Evolutionary conservation across 2,888 invertebrate genomes (phyloP).

Genomic region (Synergus japonicus): DNA sequence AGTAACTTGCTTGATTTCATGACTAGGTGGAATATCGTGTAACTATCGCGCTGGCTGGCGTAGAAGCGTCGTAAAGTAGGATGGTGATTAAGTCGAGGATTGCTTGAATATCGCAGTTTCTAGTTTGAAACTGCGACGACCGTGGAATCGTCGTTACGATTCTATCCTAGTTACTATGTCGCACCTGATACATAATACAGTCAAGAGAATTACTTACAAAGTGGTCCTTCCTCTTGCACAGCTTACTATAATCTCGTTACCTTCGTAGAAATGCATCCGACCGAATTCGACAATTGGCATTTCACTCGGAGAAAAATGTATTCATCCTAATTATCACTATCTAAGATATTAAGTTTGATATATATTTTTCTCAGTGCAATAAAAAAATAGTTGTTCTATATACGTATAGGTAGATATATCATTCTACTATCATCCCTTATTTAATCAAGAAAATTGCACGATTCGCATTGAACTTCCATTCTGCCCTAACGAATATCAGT

Average conservation of each 20-base stretch:
- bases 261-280: not conserved
- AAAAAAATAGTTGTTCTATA: not conserved
- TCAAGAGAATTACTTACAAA: slow-evolving; percentile 24
- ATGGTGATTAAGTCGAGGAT: slow-evolving; percentile 49
- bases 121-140: slow-evolving; percentile 49
- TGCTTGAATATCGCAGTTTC: slow-evolving; percentile 44
- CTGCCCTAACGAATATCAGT: not conserved
- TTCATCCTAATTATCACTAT: too few relatives aligned
- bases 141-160: slow-evolving; percentile 39
- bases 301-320: not conserved
- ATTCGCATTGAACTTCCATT: not conserved
- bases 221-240: not conserved
- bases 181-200: slow-evolving; percentile 29
- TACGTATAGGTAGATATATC: not conserved
- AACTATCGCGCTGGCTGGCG: slow-evolving; percentile 7
- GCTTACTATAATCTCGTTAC: slow-evolving; percentile 21
- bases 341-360: too few relatives aligned
- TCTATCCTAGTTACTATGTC: slow-evolving; percentile 37
- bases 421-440: not conserved
- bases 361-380: not conserved
- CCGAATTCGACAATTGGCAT: not conserved
- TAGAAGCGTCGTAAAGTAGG: slow-evolving; percentile 34
- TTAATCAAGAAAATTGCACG: not conserved
- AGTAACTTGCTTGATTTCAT: slow-evolving; percentile 35
- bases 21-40: slow-evolving; percentile 19